phyloP scores from a whole-genome alignment of 2,797 vertebrate species.

The Megalops cyprinoides region DNA sequence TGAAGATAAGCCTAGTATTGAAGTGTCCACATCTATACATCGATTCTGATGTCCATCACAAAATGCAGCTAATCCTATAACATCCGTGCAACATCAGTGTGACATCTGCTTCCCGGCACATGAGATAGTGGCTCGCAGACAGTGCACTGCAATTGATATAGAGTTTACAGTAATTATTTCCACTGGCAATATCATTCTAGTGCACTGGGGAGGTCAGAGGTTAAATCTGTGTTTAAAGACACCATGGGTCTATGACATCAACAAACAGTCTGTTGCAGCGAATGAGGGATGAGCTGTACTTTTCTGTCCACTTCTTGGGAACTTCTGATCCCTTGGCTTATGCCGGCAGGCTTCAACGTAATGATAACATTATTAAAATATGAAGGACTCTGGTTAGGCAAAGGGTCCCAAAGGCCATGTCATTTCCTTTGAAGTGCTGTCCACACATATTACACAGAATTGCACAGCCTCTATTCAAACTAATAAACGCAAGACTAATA shows the following conservation, averaged over 20 bases:
- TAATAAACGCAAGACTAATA: too few relatives aligned
- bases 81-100: background rate
- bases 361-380: too few relatives aligned
- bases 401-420: too few relatives aligned
- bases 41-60: background rate
- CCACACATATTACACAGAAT: too few relatives aligned
- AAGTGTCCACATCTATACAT: background rate
- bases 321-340: constrained; percentile 77
- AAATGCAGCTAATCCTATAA: background rate
- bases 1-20: background rate
- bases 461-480: too few relatives aligned
- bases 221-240: constrained; percentile 80
- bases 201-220: constrained; percentile 63
- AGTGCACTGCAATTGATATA: background rate
- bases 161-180: background rate
- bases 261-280: constrained; percentile 76
- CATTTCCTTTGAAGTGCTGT: too few relatives aligned
- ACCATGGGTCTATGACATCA: constrained; percentile 74
- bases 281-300: constrained; percentile 77
- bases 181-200: background rate
- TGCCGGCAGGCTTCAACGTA: constrained; percentile 80
- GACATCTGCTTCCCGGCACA: background rate
- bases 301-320: constrained; percentile 81
- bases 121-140: background rate
- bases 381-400: too few relatives aligned